Base-by-base conservation (phyloP, 2,888 invertebrate species). In the Clivina fossor region DNA sequence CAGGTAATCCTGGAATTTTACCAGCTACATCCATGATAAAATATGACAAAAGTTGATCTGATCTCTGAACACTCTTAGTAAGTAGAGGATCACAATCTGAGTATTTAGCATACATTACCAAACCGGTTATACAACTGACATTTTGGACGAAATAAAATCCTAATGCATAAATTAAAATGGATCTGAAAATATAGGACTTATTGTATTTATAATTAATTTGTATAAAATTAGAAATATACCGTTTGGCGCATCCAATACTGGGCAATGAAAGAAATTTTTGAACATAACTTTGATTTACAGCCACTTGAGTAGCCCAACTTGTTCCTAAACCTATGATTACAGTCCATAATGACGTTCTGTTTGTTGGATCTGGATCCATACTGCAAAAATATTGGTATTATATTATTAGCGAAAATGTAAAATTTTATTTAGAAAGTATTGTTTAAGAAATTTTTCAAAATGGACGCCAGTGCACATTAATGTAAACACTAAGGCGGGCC, bases 21-120 rank as follows among this genome's bases (percentile, higher is more conserved):
- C 74, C 71, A 0, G 85, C 77, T 13, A 83, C 74, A 61, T 84
- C 83, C 77, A 86, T 84, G 3, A 88, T 78, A 65, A 84, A 88
- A 63, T 82, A 80, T 0, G 88, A 86, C 1, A 87, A 75, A 4
- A 67, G 50, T 57, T 80, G 78, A 66, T 80, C 80, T 61, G 77
- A 73, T 66, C 76, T 77, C 22, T 74, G 73, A 20, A 80, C 78
- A 58, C 74, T 78, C 33, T 80, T 78, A 2, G 80, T 74, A n/a
- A 75, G 66, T 1, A 83, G 63, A 0, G 84, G 84, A 69, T 85
- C 85, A 58, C 85, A 85, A 2, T 78, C 78, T 57, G 78, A 77
- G 62, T 83, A 85, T 71, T 79, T 81, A 0, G 83, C 79, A 62
- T 80, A 84, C 60, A 84, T 70, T 0, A 80, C 76, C 13, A 84